Evolutionary conservation across 2,113 vertebrate species (phyloP).

Genomic region (Chunga burmeisteri): DNA sequence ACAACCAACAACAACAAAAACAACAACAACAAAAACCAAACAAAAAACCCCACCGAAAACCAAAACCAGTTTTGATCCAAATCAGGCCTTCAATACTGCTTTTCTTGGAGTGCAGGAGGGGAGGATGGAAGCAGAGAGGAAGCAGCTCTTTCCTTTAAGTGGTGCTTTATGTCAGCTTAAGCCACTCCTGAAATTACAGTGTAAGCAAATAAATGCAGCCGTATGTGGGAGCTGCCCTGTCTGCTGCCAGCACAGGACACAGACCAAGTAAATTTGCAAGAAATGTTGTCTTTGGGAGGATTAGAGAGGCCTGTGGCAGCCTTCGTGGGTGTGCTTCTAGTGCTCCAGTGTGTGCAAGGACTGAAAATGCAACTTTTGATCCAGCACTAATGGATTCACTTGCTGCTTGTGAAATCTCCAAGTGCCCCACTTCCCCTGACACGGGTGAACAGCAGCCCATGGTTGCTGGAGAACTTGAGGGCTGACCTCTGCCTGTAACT

Average conservation of each 20-base stretch:
- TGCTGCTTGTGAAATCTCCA: background rate
- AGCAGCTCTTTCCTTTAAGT: background rate
- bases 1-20: too few relatives aligned
- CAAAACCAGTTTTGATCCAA: background rate
- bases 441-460: accelerated
- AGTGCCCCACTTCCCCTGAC: accelerated
- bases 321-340: background rate
- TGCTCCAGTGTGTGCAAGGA: background rate
- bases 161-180: background rate
- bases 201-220: background rate
- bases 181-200: background rate
- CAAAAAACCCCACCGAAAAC: too few relatives aligned
- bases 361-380: background rate
- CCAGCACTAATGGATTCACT: background rate
- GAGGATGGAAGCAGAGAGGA: background rate
- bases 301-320: too few relatives aligned
- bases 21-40: too few relatives aligned
- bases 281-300: background rate
- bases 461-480: background rate
- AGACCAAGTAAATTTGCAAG: background rate
- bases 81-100: background rate
- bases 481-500: background rate
- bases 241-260: background rate
- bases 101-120: background rate
- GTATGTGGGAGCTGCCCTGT: background rate